These are phyloP conservation scores for Saccostrea cuccullata DNA, from an alignment of 1,140 invertebrate species.

Conservation along the genomic window DNA sequence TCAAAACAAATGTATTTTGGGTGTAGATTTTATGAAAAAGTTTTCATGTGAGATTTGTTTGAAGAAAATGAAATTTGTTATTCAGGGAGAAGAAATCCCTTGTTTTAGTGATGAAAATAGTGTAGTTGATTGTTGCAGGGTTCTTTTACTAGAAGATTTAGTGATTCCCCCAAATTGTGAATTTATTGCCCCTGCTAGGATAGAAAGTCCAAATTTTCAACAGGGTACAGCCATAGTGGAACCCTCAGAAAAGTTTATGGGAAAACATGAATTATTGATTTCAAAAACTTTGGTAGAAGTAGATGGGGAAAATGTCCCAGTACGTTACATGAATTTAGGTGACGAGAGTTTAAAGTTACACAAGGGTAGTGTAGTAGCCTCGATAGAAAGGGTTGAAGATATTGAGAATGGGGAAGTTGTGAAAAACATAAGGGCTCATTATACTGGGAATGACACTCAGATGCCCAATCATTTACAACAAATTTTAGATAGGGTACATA, in stretches of 20 bases:
- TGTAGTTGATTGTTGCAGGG: conserved; percentile 17
- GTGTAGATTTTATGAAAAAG: conserved; percentile 20
- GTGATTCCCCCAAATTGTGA: not conserved
- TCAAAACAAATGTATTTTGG: conserved; percentile 19
- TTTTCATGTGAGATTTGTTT: conserved; percentile 17
- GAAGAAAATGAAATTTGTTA: not conserved
- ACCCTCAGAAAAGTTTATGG: not conserved
- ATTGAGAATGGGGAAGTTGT: not conserved
- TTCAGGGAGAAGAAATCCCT: conserved; percentile 14
- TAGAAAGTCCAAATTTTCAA: not conserved
- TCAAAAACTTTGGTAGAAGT: too few species aligned
- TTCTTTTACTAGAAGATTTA: conserved; percentile 26
- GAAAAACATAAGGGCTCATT: too few species aligned
- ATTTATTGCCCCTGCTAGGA: not conserved
- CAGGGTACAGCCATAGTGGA: not conserved
- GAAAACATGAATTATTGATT: not conserved
- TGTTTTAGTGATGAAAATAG: conserved; percentile 38
- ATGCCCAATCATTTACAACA: not conserved
- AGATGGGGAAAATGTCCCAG: not conserved
- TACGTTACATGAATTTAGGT: not conserved
- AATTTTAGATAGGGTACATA: not conserved
- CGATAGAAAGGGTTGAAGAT: not conserved
- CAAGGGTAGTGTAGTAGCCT: not conserved
- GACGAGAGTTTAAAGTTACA: not conserved
- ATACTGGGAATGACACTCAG: not conserved